These are phyloP conservation scores for Aselliscus stoliczkanus DNA, from an alignment of 2,797 vertebrate genomes.

Conservation along the genomic window DNA sequence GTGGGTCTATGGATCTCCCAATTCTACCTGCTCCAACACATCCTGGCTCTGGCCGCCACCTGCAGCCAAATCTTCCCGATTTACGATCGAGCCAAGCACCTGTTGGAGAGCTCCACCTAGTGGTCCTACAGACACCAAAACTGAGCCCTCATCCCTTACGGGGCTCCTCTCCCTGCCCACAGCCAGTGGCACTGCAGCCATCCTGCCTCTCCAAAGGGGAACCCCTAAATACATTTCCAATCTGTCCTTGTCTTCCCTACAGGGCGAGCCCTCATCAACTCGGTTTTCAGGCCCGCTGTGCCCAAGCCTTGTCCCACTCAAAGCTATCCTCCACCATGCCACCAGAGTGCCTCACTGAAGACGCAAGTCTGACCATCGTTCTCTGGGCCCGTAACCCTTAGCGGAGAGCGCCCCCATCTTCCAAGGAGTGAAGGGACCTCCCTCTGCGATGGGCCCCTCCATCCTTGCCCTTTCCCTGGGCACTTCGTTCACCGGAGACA, in stretches of 20 bases:
- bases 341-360: neutral
- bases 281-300: neutral
- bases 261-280: neutral
- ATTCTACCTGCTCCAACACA: neutral
- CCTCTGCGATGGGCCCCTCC: neutral
- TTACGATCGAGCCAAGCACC: neutral
- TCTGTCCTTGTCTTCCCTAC: neutral
- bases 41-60: no score
- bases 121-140: neutral
- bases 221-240: neutral
- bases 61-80: accelerated
- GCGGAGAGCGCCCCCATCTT: neutral
- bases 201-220: no score
- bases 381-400: neutral
- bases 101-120: slow-evolving; percentile 19
- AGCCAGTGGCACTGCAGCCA: neutral
- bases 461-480: accelerated
- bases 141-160: accelerated
- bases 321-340: neutral
- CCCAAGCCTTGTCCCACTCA: neutral
- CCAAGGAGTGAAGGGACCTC: neutral
- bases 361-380: neutral
- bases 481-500: neutral
- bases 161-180: neutral
- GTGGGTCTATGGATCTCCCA: neutral